Percentiles rank a stretch among this genome's conserved stretches.
Evolutionary conservation across 2,888 invertebrate genomes (phyloP).

Genomic region (Harmothoe impar): DNA sequence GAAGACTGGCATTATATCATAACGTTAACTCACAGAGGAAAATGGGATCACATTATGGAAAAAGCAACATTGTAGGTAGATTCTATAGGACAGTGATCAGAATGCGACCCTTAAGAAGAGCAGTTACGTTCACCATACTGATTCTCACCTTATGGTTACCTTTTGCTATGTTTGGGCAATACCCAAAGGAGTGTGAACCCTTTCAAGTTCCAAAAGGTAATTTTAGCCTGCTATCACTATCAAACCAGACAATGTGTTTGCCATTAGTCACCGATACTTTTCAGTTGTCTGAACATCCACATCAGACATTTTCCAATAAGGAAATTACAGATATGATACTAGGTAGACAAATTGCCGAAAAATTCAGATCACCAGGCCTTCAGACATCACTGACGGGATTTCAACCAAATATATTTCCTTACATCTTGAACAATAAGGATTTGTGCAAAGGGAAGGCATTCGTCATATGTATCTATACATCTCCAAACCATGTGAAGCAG

Average conservation of each 20-base stretch:
- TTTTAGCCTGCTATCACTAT: no score
- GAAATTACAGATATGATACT: constrained; percentile 9
- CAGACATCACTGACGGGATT: neutral
- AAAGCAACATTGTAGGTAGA: no score
- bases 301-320: neutral
- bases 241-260: neutral
- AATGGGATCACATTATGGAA: no score
- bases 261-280: neutral
- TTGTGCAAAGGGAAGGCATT: neutral
- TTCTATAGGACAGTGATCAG: no score
- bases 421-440: neutral
- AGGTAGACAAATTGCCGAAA: neutral
- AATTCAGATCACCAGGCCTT: neutral
- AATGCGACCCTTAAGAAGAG: no score
- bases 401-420: neutral
- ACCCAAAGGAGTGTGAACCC: no score
- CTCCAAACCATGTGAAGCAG: neutral
- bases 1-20: no score
- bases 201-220: no score
- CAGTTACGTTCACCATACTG: no score
- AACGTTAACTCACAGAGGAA: no score
- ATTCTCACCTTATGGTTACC: no score
- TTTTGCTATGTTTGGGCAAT: no score
- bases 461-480: neutral
- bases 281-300: neutral